Conservation (phyloP, 2,797 vertebrate species). For the Knipowitschia caucasica region DNA sequence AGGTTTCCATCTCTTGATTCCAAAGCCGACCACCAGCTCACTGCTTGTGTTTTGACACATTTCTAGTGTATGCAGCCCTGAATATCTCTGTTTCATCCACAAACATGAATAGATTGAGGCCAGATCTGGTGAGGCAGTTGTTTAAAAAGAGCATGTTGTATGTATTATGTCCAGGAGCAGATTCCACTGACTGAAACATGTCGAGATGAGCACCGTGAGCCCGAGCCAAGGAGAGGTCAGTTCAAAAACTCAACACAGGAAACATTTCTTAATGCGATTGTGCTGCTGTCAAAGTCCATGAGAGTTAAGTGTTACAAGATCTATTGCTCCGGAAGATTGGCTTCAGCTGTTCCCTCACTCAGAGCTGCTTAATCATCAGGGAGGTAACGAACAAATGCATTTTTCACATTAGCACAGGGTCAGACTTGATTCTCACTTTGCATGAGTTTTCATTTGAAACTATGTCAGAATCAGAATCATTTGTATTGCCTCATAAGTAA, state of each 20-base stretch:
- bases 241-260: neutral
- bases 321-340: neutral
- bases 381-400: neutral
- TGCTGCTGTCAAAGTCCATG: neutral
- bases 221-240: neutral
- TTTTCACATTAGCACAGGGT: slow-evolving; percentile 29
- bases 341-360: neutral
- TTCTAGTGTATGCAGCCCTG: slow-evolving; percentile 1
- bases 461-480: too few species aligned
- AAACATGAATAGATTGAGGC: slow-evolving; percentile 6
- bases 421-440: slow-evolving; percentile 40
- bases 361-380: neutral
- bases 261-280: neutral
- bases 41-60: neutral
- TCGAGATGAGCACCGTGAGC: neutral
- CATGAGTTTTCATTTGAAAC: slow-evolving; percentile 36
- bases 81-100: slow-evolving; percentile 8
- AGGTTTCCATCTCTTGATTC: too few species aligned
- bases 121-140: neutral
- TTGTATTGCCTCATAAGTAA: too few species aligned
- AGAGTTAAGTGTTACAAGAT: neutral
- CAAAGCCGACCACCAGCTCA: neutral
- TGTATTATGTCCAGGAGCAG: slow-evolving; percentile 14
- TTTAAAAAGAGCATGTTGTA: slow-evolving; percentile 1
- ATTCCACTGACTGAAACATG: neutral